Evolutionary conservation across 2,113 vertebrate species (phyloP), one percentile per base, ranked within the genome.

Genomic region (Strigops habroptila): DNA sequence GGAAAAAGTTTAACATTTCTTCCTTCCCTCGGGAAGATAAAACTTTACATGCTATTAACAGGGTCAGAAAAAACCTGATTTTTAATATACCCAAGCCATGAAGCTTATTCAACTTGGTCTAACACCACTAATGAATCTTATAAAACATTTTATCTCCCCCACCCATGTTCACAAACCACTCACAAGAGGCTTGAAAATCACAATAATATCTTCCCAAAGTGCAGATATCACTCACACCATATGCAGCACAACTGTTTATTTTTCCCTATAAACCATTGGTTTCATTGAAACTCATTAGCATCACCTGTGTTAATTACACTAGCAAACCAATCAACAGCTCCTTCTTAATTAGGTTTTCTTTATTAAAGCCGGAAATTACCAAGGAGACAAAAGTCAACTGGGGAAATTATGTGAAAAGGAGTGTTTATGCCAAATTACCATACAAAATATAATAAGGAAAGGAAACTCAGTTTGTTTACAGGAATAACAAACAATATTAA

Each of bases 301-400:
- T 99, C 98, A 99, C 99, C 99, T 99, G 99, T 99, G 99, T 99
- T 99, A 99, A 99, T 99, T 99, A 99, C 98, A 98, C 98, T 98
- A 98, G 98, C 99, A 98, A 99, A 99, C 99, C 99, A 99, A 99
- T 99, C 99, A 99, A 99, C 98, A 98, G 98, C 98, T 99, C 98
- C 98, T 98, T 98, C 98, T 99, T 99, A 99, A 99, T 99, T 99
- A 99, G 99, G 98, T 99, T 98, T 98, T 99, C 99, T 99, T 99
- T 99, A 98, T 99, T 99, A 99, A 99, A 99, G 98, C 98, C 98
- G 97, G 98, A 98, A 98, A 98, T 98, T 99, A 98, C 99, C 98
- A 98, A 98, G 98, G 98, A 98, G 98, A 98, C 98, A 98, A 98
- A 98, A 98, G 98, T 98, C 98, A 99, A 98, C 98, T 98, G 98